A percentile compares a stretch with the other conserved stretches of the same genome.
Evolutionary conservation across 2,888 invertebrate genomes (phyloP).

Genomic region (Agrochola lychnidis): DNA sequence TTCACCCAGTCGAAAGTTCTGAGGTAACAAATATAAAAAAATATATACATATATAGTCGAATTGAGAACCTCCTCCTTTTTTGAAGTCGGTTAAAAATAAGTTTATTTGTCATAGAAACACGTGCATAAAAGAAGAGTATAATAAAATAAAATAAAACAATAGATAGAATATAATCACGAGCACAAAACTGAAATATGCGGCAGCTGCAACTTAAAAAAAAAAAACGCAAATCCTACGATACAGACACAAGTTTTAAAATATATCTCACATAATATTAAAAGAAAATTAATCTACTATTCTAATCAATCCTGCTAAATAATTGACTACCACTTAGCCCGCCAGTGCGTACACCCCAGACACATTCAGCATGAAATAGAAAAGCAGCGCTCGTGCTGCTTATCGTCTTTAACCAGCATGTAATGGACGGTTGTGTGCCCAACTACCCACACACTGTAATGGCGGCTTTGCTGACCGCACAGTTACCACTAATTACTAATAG

Average conservation of each 20-base stretch:
- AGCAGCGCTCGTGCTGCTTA: slow-evolving; percentile 51
- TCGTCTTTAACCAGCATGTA: slow-evolving; percentile 65
- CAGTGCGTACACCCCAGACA: slow-evolving; percentile 15
- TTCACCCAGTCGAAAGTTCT: too few relatives aligned
- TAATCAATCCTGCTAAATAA: not conserved
- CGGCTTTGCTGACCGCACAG: slow-evolving; percentile 55
- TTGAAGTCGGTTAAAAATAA: too few relatives aligned
- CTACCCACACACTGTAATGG: slow-evolving; percentile 46
- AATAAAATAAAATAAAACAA: too few relatives aligned
- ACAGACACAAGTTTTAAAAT: too few relatives aligned
- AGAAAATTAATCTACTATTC: not conserved
- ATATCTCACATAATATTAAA: not conserved
- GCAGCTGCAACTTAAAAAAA: too few relatives aligned
- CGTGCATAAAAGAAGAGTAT: too few relatives aligned
- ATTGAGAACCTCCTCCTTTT: too few relatives aligned
- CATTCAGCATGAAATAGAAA: slow-evolving; percentile 58
- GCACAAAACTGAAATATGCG: too few relatives aligned
- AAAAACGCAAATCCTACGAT: not conserved
- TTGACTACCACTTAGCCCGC: slow-evolving; percentile 1
- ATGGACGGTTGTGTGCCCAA: slow-evolving; percentile 59
- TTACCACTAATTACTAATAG: slow-evolving; percentile 36
- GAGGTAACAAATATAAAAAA: too few relatives aligned
- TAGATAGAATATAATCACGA: too few relatives aligned
- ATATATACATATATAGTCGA: too few relatives aligned
- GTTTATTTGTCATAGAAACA: too few relatives aligned